Base-by-base conservation (phyloP, 2,797 vertebrate species). In the Sebastes oblongus region DNA sequence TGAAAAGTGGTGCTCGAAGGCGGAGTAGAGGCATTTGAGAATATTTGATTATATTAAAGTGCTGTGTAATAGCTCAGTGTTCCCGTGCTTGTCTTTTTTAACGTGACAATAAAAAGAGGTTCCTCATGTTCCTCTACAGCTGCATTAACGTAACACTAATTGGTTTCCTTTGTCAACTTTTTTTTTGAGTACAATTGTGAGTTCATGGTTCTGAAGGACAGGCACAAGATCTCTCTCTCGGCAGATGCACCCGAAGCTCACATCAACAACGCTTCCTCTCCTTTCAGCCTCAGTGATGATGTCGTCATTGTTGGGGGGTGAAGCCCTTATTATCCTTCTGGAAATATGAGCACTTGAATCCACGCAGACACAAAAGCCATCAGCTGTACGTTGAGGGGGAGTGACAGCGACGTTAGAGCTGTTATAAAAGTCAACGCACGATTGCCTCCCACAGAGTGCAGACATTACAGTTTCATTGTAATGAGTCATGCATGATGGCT, bases 1-100 rank as follows among this genome's bases (percentile, higher is more conserved):
- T 29, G n/a, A 65, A 61, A 75, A 71, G 70, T 39, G 46, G 25
- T 5, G 9, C 78, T 80, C 25, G 29, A 73, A 58, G 36, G 12
- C 77, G 3, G 8, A 73, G 75, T 59, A 29, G 13, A 73, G 62
- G 79, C 86, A 84, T 86, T 86, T 77, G 66, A 14, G 59, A 77
- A 66, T 42, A 61, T 84, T 50, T 84, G 27, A 83, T 66, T 60
- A 4, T 73, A 65, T 76, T 83, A 81, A 86, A 93, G 83, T 88
- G 81, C 80, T 85, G 50, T 77, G 55, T 84, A 78, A 78, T 82
- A 66, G 72, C 61, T 77, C 74, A 59, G 75, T 75, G 61, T 82
- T 84, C 46, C 27, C 39, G n/a, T 73, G 27, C 59, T 77, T 74
- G 59, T 86, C 72, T 81, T 27, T 71, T 71, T 80, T 54, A 20